Conservation (phyloP, 2,888 invertebrate species). For the Tridacna gigas region DNA sequence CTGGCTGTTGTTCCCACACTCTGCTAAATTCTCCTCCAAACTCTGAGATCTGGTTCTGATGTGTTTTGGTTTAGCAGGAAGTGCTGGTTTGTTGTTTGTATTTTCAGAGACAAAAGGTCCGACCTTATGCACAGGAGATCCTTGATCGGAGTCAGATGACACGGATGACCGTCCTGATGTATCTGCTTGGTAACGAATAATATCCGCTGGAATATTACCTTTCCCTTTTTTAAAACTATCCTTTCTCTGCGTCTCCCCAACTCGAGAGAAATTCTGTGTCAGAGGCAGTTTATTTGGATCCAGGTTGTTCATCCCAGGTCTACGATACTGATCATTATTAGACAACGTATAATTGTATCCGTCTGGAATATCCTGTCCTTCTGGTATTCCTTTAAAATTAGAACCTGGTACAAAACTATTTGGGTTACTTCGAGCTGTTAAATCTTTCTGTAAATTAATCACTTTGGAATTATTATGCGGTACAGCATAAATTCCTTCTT, state of each 20-base stretch:
- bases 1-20: conserved; percentile 52
- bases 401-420: conserved; percentile 24
- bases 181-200: conserved; percentile 75
- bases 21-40: conserved; percentile 69
- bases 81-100: conserved; percentile 42
- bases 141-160: conserved; percentile 66
- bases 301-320: conserved; percentile 72
- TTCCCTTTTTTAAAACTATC: conserved; percentile 79
- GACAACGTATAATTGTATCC: conserved; percentile 80
- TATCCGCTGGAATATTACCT: conserved; percentile 74
- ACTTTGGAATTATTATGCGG: conserved; percentile 65
- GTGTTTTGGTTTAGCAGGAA: conserved; percentile 61
- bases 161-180: conserved; percentile 58
- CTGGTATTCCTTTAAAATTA: conserved; percentile 30
- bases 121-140: conserved; percentile 45
- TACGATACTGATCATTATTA: conserved; percentile 76
- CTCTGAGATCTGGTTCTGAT: conserved; percentile 66
- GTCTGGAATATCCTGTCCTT: conserved; percentile 62
- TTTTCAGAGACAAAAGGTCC: conserved; percentile 21
- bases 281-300: conserved; percentile 68
- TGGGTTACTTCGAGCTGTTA: conserved; percentile 26
- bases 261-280: conserved; percentile 68
- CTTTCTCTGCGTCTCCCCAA: conserved; percentile 71
- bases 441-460: conserved; percentile 48
- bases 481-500: conserved; percentile 66